Percentiles rank a stretch among this genome's conserved stretches.
These are phyloP conservation scores for Romanomermis culicivorax DNA, from an alignment of 2,888 invertebrate genomes.

Conservation along the genomic window DNA sequence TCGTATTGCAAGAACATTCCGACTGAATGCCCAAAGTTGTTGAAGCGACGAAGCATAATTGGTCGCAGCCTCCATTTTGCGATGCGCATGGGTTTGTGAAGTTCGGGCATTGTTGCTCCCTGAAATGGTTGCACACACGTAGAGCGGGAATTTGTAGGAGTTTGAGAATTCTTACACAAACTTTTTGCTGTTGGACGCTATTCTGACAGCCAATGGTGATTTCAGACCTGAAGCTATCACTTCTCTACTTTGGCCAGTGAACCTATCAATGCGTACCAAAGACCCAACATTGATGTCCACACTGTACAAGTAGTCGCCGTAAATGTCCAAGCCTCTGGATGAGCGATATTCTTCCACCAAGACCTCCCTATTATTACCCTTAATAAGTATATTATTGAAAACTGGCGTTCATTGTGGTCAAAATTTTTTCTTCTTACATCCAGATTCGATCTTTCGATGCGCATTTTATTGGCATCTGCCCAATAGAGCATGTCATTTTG, in stretches of 20 bases:
- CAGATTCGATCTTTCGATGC: constrained; percentile 79
- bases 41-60: constrained; percentile 61
- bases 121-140: background rate
- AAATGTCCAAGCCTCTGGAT: constrained; percentile 25
- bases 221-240: constrained; percentile 79
- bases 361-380: constrained; percentile 39
- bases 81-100: constrained; percentile 53
- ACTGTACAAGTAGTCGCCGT: constrained; percentile 26
- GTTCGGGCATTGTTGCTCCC: background rate
- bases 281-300: constrained; percentile 23
- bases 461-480: constrained; percentile 72
- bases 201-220: constrained; percentile 23
- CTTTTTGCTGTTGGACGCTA: constrained; percentile 18
- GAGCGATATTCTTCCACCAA: constrained; percentile 5
- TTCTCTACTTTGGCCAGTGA: constrained; percentile 78
- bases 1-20: constrained; percentile 73
- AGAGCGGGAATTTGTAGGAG: too few relatives aligned
- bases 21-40: constrained; percentile 30
- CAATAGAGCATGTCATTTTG: constrained; percentile 64
- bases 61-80: constrained; percentile 74
- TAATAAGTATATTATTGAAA: too few relatives aligned
- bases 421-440: too few relatives aligned
- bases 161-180: background rate
- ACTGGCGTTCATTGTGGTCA: too few relatives aligned
- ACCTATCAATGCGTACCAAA: constrained; percentile 72